Base-by-base conservation (phyloP, 2,888 invertebrate genomes). In the Agrochola lota region DNA sequence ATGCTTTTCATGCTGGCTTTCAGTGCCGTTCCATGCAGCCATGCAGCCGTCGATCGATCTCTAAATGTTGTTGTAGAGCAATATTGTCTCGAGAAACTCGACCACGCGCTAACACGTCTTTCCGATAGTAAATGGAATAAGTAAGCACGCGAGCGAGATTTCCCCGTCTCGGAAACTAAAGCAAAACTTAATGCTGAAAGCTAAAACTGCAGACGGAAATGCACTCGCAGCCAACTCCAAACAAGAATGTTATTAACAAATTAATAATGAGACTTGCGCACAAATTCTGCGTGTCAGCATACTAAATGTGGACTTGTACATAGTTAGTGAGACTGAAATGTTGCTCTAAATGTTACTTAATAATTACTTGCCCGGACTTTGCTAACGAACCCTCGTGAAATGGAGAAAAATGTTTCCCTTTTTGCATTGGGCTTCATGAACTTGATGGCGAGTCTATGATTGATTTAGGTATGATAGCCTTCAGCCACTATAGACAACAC, bases 171-270 rank as follows among this genome's bases (percentile, higher is more conserved):
- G 68, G 80, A 84, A 90, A 90, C 90, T 90, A 85, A 90, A 90
- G 87, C 83, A 85, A 89, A 92, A 91, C 91, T 91, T 89, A 79
- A 83, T 81, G 83, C 85, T 89, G 82, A 79, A 90, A 90, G 89
- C 86, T 87, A 84, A 90, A 91, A 92, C 90, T 91, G 88, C 88
- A 91, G 86, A 89, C 84, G 83, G 86, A 90, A 83, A 89, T 91
- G 85, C 86, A 89, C 89, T 90, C 88, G 83, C 85, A 83, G 83
- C 71, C 74, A 90, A 89, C 89, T 90, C 80, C 80, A 88, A 90
- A 88, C 88, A 87, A 87, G 88, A 87, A 87, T 85, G 79, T 84
- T 81, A 85, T 85, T 77, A 88, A 88, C 86, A 87, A 89, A 89
- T 88, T 87, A 87, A 88, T 87, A 85, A 85, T 83, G 83, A 82